Evolutionary conservation across 30 jellyfish, hydroid and myxozoan species (phyloP), one percentile per base, ranked within the genome.

Genomic region (Pelagia noctiluca): DNA sequence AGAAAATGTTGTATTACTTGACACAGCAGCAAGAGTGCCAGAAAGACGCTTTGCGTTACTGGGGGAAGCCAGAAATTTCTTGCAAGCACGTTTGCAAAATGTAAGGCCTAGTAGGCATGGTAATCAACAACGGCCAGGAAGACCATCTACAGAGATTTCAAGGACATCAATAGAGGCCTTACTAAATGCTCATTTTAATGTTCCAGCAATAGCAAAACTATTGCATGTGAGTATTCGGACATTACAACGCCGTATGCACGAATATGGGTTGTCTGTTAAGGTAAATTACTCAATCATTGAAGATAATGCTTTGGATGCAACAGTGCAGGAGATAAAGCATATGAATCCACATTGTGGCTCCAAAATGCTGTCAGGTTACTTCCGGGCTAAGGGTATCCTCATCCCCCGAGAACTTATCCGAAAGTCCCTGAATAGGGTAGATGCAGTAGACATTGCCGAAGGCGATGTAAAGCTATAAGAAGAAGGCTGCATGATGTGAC

Each of bases 391-490:
- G 33, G 78, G 78, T 19, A 65, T 48, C 25, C 11, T 63, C 47
- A 65, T 72, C 10, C 50, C 71, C 19, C 19, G 85, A 30, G 72
- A 46, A 16, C 73, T 50, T 0, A 32, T 72, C 0, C 48, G 71
- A 49, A 71, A 72, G 22, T 72, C 85, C 24, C 72, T 72, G 16
- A 26, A 50, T 0, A 38, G 71, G 49, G 85, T 72, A 8, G 85
- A 72, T 49, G 72, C 85, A 23, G 18, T 72, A n/a, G 85, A 71
- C 52, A 48, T 37, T 1, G 85, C 85, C 30, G 72, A 38, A 47
- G 85, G 10, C 53, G 53, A 49, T 72, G 71, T 48, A 47, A 25
- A 13, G 23, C 85, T 2, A 48, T 72, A 19, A 50, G 30, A 30
- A 21, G 50, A 33, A 21, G 72, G 29, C 2, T 53, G 3, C 49